Conservation (phyloP, 1,140 invertebrate genomes). For the Nasonia longicornis region DNA sequence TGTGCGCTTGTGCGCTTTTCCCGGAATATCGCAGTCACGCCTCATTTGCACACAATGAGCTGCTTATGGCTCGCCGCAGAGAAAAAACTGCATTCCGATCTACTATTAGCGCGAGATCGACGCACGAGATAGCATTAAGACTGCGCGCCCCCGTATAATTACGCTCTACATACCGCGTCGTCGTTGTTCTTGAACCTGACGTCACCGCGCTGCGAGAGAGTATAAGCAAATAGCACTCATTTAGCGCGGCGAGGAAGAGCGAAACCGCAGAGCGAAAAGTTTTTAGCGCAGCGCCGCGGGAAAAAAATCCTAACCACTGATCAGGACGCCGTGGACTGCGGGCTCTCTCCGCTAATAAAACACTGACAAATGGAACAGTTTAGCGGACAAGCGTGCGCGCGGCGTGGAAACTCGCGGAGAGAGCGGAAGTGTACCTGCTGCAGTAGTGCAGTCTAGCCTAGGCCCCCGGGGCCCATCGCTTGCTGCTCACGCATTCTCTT, state of each 20-base stretch:
- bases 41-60: constrained; percentile 37
- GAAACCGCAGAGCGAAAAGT: constrained; percentile 22
- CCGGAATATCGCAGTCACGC: neutral
- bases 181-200: too few species aligned
- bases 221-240: neutral
- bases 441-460: constrained; percentile 51
- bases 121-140: neutral
- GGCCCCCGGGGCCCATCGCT: constrained; percentile 53
- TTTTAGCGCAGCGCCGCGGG: neutral
- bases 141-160: neutral
- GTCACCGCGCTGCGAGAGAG: too few species aligned
- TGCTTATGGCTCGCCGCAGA: constrained; percentile 4
- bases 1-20: neutral
- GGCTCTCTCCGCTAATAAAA: constrained; percentile 44
- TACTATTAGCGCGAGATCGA: neutral
- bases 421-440: constrained; percentile 55
- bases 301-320: constrained; percentile 19
- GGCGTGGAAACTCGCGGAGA: constrained; percentile 50
- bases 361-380: constrained; percentile 54
- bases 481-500: constrained; percentile 40
- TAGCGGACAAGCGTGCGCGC: constrained; percentile 48
- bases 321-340: constrained; percentile 10
- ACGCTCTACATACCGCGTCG: neutral
- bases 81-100: neutral
- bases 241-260: neutral